Evolutionary conservation across 2,797 vertebrate species (phyloP).

Genomic region (Muraenolepis orangiensis): DNA sequence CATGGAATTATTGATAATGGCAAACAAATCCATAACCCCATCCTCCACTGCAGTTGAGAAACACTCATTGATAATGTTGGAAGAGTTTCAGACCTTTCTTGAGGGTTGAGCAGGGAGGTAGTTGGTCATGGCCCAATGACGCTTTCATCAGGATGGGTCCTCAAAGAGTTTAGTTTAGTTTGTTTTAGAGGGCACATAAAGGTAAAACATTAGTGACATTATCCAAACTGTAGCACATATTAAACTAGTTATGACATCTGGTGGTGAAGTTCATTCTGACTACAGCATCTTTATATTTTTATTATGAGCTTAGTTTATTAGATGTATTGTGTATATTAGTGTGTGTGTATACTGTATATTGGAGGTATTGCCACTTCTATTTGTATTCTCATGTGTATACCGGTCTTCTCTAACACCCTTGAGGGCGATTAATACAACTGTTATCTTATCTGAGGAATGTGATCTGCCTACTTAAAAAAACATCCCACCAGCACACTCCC

Average conservation of each 20-base stretch:
- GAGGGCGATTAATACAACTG: background rate
- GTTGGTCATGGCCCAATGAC: too few species aligned
- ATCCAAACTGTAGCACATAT: too few species aligned
- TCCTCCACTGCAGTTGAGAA: background rate
- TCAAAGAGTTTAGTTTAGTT: too few species aligned
- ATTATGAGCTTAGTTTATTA: background rate
- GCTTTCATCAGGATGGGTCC: too few species aligned
- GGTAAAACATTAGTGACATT: too few species aligned
- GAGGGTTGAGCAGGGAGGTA: too few species aligned
- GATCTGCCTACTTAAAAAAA: background rate
- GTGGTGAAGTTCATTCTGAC: too few species aligned
- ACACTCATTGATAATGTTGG: background rate
- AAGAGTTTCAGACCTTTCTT: background rate
- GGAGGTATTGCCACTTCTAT: background rate
- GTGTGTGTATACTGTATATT: background rate
- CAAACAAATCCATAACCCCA: background rate
- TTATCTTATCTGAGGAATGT: background rate
- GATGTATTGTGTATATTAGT: background rate
- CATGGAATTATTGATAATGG: background rate
- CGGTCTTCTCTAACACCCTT: background rate
- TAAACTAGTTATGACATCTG: too few species aligned
- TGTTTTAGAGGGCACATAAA: too few species aligned
- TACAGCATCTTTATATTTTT: too few species aligned
- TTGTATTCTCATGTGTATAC: background rate
- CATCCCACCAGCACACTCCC: background rate